phyloP scores from a whole-genome alignment of 2,797 vertebrate species.

The Chaetodon trifasciatus region DNA sequence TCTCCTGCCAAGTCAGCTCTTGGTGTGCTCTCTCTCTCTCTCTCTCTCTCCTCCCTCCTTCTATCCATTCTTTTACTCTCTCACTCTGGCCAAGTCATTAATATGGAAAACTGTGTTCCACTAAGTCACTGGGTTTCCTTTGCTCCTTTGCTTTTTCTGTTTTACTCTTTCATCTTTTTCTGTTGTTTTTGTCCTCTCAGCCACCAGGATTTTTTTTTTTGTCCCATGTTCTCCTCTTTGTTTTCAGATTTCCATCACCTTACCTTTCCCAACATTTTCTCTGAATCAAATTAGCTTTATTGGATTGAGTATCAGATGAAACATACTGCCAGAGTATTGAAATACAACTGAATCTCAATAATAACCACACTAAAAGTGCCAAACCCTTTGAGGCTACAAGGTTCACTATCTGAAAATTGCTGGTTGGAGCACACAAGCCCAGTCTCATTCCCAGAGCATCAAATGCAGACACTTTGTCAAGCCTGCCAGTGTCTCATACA shows the following conservation, averaged over 20 bases:
- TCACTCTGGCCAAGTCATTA: conserved; percentile 55
- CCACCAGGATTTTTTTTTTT: not conserved
- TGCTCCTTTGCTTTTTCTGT: conserved; percentile 41
- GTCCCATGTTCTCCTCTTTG: not conserved
- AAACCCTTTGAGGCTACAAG: not conserved
- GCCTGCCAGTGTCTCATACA: too few species aligned
- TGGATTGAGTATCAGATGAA: conserved; percentile 19
- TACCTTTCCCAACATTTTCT: not conserved
- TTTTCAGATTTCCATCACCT: conserved; percentile 22
- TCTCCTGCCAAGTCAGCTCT: conserved; percentile 69
- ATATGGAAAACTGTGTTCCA: conserved; percentile 59
- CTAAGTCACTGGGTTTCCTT: conserved; percentile 49
- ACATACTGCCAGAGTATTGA: conserved; percentile 8
- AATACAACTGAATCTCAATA: conserved; percentile 16
- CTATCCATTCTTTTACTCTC: conserved; percentile 41
- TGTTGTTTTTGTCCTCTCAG: conserved; percentile 26
- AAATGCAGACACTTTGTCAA: too few species aligned
- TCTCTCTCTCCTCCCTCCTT: conserved; percentile 23
- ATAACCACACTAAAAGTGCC: not conserved
- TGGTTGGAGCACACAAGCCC: not conserved
- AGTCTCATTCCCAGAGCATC: too few species aligned
- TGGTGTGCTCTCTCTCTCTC: conserved; percentile 13
- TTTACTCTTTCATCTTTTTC: conserved; percentile 38
- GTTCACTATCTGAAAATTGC: not conserved
- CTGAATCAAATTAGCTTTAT: conserved; percentile 30